Evolutionary conservation across 2,113 vertebrate genomes (phyloP), one percentile per base, ranked within the genome.

Genomic region (Psilopsiagon aymara): DNA sequence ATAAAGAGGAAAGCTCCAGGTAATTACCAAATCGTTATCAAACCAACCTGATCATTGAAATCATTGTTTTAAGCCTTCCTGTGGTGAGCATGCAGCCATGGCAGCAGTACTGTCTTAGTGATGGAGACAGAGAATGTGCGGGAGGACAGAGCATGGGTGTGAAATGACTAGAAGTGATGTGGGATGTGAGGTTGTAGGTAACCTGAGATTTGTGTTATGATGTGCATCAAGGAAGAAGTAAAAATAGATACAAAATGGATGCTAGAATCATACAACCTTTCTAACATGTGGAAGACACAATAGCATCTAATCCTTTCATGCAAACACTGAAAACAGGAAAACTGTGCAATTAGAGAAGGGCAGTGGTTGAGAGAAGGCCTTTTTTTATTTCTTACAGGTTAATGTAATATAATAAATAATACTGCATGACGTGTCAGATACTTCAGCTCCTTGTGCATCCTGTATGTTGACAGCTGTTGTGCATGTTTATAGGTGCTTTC

Each of bases 151-250:
- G 31, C 13, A 23, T 0, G 18, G 14, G 16, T 49, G 41, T 85
- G 49, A 66, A 82, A 43, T 37, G 49, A 28, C 47, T 23, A 2
- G 9, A 63, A 67, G n/a, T 31, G 81, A 27, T 92, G 17, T 44
- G 31, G 44, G 21, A 29, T 41, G 18, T 66, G 41, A 13, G 35
- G 12, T 79, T 44, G 20, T 29, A 52, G 63, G 67, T 85, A 73
- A 44, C 21, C 7, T 41, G 53, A 62, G 24, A 28, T 88, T 74
- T 73, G 21, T 33, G 19, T 41, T 17, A 59, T 55, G 41, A 23
- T 33, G 20, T 59, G 4, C 0, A 0, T n/a, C 46, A 62, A 35
- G 44, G 76, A 39, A 53, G 67, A 76, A 49, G 49, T 13, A 80
- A 71, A 88, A 76, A 39, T 13, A 63, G 11, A 1, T 47, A 44